These are phyloP conservation scores for Pseudochirops cupreus DNA, from an alignment of 2,797 vertebrate species.

Conservation along the genomic window DNA sequence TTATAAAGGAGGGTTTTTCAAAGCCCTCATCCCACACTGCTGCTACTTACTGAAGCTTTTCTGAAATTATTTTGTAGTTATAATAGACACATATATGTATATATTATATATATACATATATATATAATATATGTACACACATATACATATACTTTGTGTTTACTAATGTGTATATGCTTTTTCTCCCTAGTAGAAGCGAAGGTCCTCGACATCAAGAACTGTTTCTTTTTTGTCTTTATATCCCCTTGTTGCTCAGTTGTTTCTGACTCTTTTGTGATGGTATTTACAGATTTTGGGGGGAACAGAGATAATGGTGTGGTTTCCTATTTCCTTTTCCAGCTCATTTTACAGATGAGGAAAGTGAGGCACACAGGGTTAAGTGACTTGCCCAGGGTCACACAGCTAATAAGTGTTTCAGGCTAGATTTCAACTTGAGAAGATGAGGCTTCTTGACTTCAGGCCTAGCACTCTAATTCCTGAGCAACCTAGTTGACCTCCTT, in stretches of 20 bases:
- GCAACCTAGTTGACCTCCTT: neutral
- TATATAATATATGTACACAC: too few species aligned
- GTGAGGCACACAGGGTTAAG: neutral
- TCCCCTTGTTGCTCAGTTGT: neutral
- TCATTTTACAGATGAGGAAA: neutral
- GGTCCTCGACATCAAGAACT: neutral
- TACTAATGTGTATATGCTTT: neutral
- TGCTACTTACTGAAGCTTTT: neutral
- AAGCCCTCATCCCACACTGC: neutral
- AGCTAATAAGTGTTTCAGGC: neutral
- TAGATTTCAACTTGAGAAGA: neutral
- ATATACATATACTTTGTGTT: neutral
- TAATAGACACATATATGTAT: neutral
- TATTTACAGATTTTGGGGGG: neutral
- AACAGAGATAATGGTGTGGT: neutral
- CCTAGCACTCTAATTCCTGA: neutral
- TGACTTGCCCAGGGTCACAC: neutral
- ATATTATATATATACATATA: accelerated
- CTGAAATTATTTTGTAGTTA: neutral
- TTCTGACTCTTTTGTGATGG: neutral
- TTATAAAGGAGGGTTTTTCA: neutral
- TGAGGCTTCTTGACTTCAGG: neutral
- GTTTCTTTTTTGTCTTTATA: neutral
- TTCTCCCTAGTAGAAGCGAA: neutral
- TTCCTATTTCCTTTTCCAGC: neutral